phyloP scores from a whole-genome alignment of 2,888 invertebrate genomes.

The Lysandra coridon region DNA sequence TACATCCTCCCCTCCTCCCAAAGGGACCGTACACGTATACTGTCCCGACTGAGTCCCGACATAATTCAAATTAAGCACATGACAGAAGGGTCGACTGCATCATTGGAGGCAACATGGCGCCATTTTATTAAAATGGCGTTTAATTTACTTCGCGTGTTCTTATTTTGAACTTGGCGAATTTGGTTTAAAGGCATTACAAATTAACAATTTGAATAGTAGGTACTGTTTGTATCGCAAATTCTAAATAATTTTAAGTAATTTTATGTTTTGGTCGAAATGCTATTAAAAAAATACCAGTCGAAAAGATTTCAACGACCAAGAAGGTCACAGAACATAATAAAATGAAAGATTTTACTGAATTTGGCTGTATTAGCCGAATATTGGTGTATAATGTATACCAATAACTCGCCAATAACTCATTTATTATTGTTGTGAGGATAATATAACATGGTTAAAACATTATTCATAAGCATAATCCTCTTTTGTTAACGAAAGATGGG shows the following conservation, averaged over 20 bases:
- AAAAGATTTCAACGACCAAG: too few relatives aligned
- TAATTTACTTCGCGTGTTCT: background rate
- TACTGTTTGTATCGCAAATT: too few relatives aligned
- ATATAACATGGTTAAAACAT: background rate
- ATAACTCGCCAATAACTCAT: too few relatives aligned
- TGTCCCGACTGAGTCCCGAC: conserved; percentile 58
- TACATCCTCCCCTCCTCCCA: conserved; percentile 49
- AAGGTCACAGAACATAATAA: too few relatives aligned
- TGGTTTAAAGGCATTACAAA: too few relatives aligned
- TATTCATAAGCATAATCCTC: background rate
- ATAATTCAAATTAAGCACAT: conserved; percentile 77
- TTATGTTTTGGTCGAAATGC: too few relatives aligned
- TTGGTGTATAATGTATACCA: too few relatives aligned
- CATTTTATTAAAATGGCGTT: conserved; percentile 8
- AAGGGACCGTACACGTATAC: conserved; percentile 60
- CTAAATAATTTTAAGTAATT: too few relatives aligned
- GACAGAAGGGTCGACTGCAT: conserved; percentile 56
- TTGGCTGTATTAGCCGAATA: too few relatives aligned
- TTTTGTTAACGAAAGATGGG: background rate
- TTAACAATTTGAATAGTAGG: too few relatives aligned
- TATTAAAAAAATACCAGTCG: too few relatives aligned
- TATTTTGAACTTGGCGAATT: background rate
- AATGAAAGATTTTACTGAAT: too few relatives aligned
- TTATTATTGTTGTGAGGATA: background rate
- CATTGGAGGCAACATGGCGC: conserved; percentile 7